A percentile compares a stretch with the other conserved stretches of the same genome.
Evolutionary conservation across 2,797 vertebrate genomes (phyloP).

Genomic region (Eulemur rubriventer): DNA sequence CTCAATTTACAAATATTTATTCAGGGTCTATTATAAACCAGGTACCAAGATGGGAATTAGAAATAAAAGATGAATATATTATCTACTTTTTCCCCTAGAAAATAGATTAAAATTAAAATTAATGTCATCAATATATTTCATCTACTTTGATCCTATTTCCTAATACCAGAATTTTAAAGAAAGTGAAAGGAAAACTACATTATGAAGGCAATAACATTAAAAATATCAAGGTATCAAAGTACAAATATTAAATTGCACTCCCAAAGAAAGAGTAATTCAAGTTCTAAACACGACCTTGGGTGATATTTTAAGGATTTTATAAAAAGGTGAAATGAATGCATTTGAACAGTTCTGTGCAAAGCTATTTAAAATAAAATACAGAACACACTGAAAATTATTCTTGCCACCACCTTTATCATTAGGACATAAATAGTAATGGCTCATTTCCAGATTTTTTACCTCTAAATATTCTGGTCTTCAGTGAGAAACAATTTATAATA

Average conservation of each 20-base stretch:
- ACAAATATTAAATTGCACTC: not conserved
- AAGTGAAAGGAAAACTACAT: not conserved
- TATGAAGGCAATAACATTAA: not conserved
- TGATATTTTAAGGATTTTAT: slow-evolving; percentile 12
- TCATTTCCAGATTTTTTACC: slow-evolving; percentile 7
- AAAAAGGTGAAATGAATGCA: slow-evolving; percentile 16
- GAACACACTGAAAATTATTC: slow-evolving; percentile 50
- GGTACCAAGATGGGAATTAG: not conserved
- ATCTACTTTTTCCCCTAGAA: not conserved
- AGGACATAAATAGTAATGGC: not conserved
- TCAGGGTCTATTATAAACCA: not conserved
- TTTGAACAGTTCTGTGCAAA: not conserved
- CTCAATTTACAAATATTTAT: slow-evolving; percentile 18
- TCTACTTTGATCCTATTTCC: slow-evolving; percentile 24
- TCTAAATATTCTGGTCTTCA: slow-evolving; percentile 39
- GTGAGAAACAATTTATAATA: slow-evolving; percentile 27
- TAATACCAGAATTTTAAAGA: slow-evolving; percentile 21
- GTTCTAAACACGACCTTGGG: not conserved
- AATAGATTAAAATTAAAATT: slow-evolving; percentile 11
- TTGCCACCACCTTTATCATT: slow-evolving; percentile 30
- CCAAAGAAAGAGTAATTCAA: slow-evolving; percentile 1
- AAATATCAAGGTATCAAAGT: not conserved
- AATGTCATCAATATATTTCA: not conserved
- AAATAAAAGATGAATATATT: not conserved
- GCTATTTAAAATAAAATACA: slow-evolving; percentile 50